Evolutionary conservation across 2,797 vertebrate genomes (phyloP), one percentile per base, ranked within the genome.

Genomic region (Furcifer pardalis): DNA sequence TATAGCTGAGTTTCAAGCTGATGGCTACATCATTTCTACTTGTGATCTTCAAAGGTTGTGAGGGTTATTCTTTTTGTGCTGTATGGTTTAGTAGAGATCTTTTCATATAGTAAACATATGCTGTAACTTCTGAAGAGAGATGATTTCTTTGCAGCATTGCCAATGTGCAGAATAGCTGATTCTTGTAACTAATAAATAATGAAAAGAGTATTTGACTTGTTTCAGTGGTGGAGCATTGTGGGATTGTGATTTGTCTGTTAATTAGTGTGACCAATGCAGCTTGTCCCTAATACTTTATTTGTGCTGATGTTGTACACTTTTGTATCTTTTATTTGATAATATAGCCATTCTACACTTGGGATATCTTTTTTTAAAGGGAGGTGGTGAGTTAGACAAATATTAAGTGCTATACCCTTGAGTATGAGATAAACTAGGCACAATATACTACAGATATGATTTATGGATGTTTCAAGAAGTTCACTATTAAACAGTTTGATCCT

Each of bases 391-490:
- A 73, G 19, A 82, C 35, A 74, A 35, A 27, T 74, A 46, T 35
- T 46, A 75, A 62, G 3, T 40, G 46, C n/a, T 71, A 12, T 68
- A 68, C 42, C 30, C 27, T 62, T 69, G 62, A 68, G 30, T n/a
- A 27, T 44, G 32, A 42, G 37, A 77, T 56, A 72, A 72, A 23
- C 23, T 79, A 72, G 17, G 27, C 5, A 56, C 69, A 79, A 4
- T 76, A 21, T 60, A 7, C 69, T 81, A n/a, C 5, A 27, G 52
- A 56, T 56, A 56, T 21, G 52, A 9, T 66, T 81, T 44, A 59
- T 85, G n/a, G 72, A 35, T 46, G 25, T 79, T 72, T 63, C 44
- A 84, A 23, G n/a, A 73, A 37, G n/a, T 63, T 72, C 19, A 59
- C 72, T 82, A 9, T 49, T 83, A 49, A 56, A n/a, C 5, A 40